Base-by-base conservation (phyloP, 2,113 vertebrate genomes). In the Tretioscincus oriximinensis region DNA sequence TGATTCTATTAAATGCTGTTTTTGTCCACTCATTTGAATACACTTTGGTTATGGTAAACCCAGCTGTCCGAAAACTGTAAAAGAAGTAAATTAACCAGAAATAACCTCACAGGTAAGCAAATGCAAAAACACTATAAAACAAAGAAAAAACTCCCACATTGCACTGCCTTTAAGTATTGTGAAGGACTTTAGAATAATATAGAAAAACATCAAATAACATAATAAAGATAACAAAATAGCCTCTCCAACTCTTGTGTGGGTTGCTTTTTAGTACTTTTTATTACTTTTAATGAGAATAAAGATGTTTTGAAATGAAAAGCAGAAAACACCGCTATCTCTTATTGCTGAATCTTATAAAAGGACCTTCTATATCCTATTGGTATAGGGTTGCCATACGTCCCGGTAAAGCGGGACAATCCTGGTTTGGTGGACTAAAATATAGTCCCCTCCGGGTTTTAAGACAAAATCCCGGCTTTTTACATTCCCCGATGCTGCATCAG, bases 21-120 rank as follows among this genome's bases (percentile, higher is more conserved):
- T 89, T 64, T 90, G 77, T 87, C 75, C 81, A 75, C 86, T 71
- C 16, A 63, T 68, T 64, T 87, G 84, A 86, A 87, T 83, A 85
- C 63, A 84, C 84, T 87, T 84, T 71, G 84, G 80, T 68, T 45
- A 0, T 22, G 84, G 82, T 85, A 86, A 82, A 79, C 41, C 64
- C 71, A 83, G 63, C n/a, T 68, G 71, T 68, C 79, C 63, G 73
- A 70, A 73, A 64, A 41, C 1, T 61, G 66, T 75, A 68, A 61
- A 29, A 61, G 51, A 74, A 67, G 54, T 60, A 64, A 79, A n/a
- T 68, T 51, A 41, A 73, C 31, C 69, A 69, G 64, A 79, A n/a
- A 70, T 54, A 79, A 47, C 41, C 5, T 2, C 51, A 77, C 18
- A 72, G 76, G 65, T 72, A 65, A 77, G 29, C 63, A 83, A 70